Base-by-base conservation (phyloP, 2,113 vertebrate species). In the Macrotis lagotis region DNA sequence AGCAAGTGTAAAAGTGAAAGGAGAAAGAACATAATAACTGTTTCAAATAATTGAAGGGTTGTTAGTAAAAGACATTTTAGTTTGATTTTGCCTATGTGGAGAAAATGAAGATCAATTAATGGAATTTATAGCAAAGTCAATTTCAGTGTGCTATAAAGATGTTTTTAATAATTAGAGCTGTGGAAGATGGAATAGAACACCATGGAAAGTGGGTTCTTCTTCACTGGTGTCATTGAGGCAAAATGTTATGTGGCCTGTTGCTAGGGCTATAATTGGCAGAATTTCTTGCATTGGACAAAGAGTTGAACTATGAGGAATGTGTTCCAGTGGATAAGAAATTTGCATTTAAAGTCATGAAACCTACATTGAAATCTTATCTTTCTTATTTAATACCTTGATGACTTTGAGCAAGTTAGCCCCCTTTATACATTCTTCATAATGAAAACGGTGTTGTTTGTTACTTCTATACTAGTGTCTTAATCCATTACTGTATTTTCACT, bases 381-480 rank as follows among this genome's bases (percentile, higher is more conserved):
- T 44, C 6, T n/a, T 83, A 83, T n/a, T 83, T 44, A 22, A 6
- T 83, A 44, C 37, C 2, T 44, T 83, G 66, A 83, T 22, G 37
- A 83, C n/a, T 66, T 66, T 83, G 66, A 83, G 19, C 7, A 44
- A 83, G 6, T 83, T 7, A 50, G 31, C 50, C 22, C 50, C 91
- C 92, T 51, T 92, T 97, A 24, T 93, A 96, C 95, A 48, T 96
- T 96, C 90, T 51, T 91, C 31, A 83, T 51, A 16, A 31, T 51
- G 47, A 96, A 90, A 97, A 94, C 91, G 90, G 50, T 11, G 89
- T 91, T 74, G 96, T n/a, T 89, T 95, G 5, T n/a, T 88, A 97
- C 97, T 94, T 93, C 90, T 91, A 90, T 95, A 95, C 51, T 16
- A 91, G 52, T 93, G 96, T 22, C 98, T 97, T 97, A 97, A 96